Evolutionary conservation across 2,113 vertebrate species (phyloP).

Genomic region (Salvelinus namaycush): DNA sequence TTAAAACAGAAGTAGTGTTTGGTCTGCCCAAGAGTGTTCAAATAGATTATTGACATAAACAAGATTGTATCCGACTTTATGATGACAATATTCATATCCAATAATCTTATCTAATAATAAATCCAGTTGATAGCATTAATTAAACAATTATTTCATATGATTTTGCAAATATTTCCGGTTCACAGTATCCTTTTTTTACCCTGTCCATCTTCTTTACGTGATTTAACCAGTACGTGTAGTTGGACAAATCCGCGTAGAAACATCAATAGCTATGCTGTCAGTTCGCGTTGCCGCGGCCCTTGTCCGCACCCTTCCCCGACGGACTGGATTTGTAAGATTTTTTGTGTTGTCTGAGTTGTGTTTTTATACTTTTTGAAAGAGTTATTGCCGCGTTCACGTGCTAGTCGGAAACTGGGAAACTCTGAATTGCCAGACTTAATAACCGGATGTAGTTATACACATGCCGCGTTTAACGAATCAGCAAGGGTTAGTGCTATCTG

Average conservation of each 20-base stretch:
- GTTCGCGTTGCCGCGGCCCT: constrained; percentile 86
- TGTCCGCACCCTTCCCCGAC: constrained; percentile 80
- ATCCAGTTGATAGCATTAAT: background rate
- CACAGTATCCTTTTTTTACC: constrained; percentile 38
- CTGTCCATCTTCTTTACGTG: constrained; percentile 57
- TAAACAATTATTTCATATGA: background rate
- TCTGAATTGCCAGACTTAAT: too few relatives aligned
- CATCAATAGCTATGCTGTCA: constrained; percentile 75
- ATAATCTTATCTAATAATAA: background rate
- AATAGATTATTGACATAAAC: too few relatives aligned
- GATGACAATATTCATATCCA: background rate
- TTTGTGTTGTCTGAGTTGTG: background rate
- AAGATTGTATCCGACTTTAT: background rate
- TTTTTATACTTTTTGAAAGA: background rate
- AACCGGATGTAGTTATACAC: too few relatives aligned
- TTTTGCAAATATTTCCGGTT: constrained; percentile 56
- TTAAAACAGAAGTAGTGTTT: too few relatives aligned
- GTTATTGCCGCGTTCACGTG: background rate
- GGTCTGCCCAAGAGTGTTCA: background rate
- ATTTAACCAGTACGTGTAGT: constrained; percentile 38
- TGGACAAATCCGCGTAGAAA: constrained; percentile 18
- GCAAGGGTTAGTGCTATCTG: too few relatives aligned
- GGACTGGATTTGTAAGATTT: constrained; percentile 82
- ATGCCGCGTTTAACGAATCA: too few relatives aligned
- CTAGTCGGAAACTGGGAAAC: too few relatives aligned